These are phyloP conservation scores for Gymnarchus niloticus DNA, from an alignment of 2,113 vertebrate species.

Conservation along the genomic window DNA sequence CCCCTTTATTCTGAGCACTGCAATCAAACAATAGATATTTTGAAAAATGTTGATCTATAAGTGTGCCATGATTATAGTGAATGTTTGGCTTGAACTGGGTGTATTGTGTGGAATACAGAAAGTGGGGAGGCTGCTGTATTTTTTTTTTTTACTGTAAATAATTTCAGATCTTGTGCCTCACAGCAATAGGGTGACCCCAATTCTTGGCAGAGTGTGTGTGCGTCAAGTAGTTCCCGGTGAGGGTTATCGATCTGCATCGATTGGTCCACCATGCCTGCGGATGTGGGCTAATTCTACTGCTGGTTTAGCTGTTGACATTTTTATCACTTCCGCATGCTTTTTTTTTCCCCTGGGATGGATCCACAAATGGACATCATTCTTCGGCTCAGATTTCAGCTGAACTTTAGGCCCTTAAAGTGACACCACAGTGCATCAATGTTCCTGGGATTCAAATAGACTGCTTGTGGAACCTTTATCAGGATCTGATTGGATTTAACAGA, in stretches of 20 bases:
- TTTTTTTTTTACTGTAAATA: background rate
- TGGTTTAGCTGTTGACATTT: constrained; percentile 47
- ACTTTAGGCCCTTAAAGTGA: background rate
- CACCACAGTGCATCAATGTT: background rate
- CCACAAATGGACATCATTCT: constrained; percentile 32
- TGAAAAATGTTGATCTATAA: constrained; percentile 10
- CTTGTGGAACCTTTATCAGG: background rate
- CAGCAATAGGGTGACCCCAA: too few relatives aligned
- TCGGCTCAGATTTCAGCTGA: too few relatives aligned
- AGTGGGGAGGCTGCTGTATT: background rate
- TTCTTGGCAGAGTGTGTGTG: background rate
- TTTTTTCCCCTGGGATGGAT: constrained; percentile 27
- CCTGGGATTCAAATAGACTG: background rate
- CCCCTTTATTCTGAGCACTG: constrained; percentile 4
- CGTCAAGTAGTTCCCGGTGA: constrained; percentile 36
- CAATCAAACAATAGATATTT: constrained; percentile 23
- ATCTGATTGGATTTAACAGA: background rate
- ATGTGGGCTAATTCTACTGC: constrained; percentile 43
- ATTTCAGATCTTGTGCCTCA: background rate
- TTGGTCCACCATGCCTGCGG: constrained; percentile 32
- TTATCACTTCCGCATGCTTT: constrained; percentile 39
- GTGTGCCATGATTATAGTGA: background rate
- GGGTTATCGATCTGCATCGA: constrained; percentile 51
- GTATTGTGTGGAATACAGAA: background rate
- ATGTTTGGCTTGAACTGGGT: too few relatives aligned